These are phyloP conservation scores for Hydrozoanthus tunicans DNA, from an alignment of 64 coral and sea anemone species.

Conservation along the genomic window DNA sequence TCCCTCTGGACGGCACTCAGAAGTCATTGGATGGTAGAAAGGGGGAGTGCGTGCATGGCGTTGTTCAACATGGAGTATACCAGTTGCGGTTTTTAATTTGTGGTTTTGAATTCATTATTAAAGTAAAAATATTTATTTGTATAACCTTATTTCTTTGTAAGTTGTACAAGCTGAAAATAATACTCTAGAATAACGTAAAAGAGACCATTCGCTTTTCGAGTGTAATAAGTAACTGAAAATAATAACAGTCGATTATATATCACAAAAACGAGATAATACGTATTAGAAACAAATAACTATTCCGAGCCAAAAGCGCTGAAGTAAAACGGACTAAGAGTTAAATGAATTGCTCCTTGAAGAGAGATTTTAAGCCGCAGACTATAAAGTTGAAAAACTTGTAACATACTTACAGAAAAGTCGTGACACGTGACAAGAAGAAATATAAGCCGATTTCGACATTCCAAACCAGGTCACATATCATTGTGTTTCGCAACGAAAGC, in stretches of 20 bases:
- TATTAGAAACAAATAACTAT: no score
- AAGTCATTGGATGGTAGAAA: neutral
- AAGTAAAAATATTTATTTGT: neutral
- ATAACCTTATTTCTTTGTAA: constrained; percentile 1
- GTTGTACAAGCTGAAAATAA: neutral
- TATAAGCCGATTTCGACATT: constrained; percentile 57
- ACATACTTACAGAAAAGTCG: constrained; percentile 40
- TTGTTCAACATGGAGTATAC: constrained; percentile 27
- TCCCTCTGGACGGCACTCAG: no score
- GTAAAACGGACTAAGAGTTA: no score
- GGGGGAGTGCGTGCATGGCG: neutral
- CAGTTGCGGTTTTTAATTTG: constrained; percentile 10
- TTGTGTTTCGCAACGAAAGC: constrained; percentile 16
- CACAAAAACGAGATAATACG: no score
- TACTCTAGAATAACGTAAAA: no score
- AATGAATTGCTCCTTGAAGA: neutral
- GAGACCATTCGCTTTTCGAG: no score
- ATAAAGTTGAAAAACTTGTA: neutral
- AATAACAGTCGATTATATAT: no score
- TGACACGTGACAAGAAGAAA: constrained; percentile 32
- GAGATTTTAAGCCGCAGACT: neutral
- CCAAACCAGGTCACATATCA: constrained; percentile 55
- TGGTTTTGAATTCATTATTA: neutral
- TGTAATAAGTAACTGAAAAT: no score
- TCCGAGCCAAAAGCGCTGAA: no score